Percentiles rank a stretch among this genome's conserved stretches.
phyloP scores from a whole-genome alignment of 2,888 invertebrate species.

The Apamea crenata region DNA sequence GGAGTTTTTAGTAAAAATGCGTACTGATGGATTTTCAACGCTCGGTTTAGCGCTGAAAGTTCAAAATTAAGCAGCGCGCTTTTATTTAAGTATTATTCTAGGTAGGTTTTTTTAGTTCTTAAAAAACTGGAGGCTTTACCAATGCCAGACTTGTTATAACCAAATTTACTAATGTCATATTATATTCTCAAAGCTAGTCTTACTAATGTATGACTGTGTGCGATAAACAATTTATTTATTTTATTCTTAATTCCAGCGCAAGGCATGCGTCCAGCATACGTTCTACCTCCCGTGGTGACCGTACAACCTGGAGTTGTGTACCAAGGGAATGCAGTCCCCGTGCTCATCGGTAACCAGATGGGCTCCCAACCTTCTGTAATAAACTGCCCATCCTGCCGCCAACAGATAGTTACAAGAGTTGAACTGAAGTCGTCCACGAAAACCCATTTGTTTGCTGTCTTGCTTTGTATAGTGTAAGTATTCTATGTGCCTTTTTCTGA shows the following conservation, averaged over 20 bases:
- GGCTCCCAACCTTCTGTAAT: slow-evolving; percentile 71
- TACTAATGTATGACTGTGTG: not conserved
- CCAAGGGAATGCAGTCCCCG: slow-evolving; percentile 22
- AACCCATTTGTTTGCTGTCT: slow-evolving; percentile 89
- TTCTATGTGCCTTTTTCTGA: not conserved
- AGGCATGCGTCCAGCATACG: slow-evolving; percentile 20
- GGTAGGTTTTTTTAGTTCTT: not conserved
- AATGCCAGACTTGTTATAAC: not conserved
- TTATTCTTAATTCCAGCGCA: slow-evolving; percentile 9
- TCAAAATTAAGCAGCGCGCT: not conserved
- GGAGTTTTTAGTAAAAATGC: not conserved
- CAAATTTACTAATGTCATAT: not conserved
- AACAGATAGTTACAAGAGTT: slow-evolving; percentile 83
- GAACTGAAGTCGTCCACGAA: slow-evolving; percentile 82
- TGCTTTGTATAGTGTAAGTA: slow-evolving; percentile 80
- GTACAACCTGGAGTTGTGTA: slow-evolving; percentile 26
- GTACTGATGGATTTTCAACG: not conserved
- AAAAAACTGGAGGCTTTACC: not conserved
- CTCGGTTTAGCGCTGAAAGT: not conserved
- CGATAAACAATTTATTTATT: not conserved
- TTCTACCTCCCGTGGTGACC: slow-evolving; percentile 13
- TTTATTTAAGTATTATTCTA: not conserved
- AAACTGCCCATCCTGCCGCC: slow-evolving; percentile 86
- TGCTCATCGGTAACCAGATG: slow-evolving; percentile 67
- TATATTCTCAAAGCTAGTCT: not conserved